Conservation (phyloP, 2,797 vertebrate genomes). For the Peromyscus aztecus region DNA sequence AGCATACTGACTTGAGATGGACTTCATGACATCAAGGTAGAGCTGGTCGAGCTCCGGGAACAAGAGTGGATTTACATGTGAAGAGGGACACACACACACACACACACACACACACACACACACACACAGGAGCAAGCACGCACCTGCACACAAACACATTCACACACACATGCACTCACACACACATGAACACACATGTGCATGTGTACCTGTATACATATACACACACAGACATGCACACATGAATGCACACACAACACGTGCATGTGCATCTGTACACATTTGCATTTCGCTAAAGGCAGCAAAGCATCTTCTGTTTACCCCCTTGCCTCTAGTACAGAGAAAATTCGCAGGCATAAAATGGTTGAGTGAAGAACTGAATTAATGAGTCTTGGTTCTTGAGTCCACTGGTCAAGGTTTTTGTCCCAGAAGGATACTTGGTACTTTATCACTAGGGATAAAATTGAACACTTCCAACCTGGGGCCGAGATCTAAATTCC, state of each 20-base stretch:
- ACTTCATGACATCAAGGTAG: background rate
- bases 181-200: background rate
- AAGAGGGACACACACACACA: background rate
- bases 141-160: background rate
- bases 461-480: background rate
- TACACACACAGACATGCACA: background rate
- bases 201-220: background rate
- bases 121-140: background rate
- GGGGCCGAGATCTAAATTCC: background rate
- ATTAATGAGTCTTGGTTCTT: background rate
- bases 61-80: background rate
- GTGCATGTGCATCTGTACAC: background rate
- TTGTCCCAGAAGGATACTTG: background rate
- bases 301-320: background rate
- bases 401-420: background rate
- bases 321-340: background rate
- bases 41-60: background rate
- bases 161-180: too few relatives aligned
- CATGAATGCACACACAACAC: background rate
- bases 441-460: background rate
- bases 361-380: background rate
- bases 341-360: background rate
- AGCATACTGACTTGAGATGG: background rate
- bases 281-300: background rate
- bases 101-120: background rate